phyloP scores from a whole-genome alignment of 2,113 vertebrate genomes.

The Rhinolophus sinicus region DNA sequence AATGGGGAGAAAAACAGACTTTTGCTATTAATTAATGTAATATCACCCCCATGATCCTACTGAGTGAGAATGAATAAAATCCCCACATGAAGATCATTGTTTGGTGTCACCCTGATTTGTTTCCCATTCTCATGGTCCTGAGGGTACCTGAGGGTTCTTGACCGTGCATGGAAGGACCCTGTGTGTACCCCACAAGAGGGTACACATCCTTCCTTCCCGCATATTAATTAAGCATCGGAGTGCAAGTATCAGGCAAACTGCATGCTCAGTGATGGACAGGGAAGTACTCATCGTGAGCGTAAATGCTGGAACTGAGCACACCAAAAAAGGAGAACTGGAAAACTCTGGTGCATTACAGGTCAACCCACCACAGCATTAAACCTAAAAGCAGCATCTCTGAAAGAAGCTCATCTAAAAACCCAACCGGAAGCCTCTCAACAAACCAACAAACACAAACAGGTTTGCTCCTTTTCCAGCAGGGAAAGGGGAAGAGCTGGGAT shows the following conservation, averaged over 20 bases:
- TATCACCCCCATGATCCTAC: not conserved
- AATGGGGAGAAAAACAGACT: not conserved
- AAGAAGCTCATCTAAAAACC: not conserved
- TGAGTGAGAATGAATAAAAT: not conserved
- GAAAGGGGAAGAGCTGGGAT: not conserved
- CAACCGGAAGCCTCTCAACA: not conserved
- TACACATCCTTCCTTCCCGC: not conserved
- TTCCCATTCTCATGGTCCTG: not conserved
- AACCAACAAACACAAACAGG: not conserved
- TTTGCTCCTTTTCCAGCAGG: not conserved
- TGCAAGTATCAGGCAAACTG: not conserved
- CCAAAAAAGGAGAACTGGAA: not conserved
- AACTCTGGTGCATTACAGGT: not conserved
- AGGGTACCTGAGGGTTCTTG: not conserved
- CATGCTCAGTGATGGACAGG: not conserved
- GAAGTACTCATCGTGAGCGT: not conserved
- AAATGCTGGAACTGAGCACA: not conserved
- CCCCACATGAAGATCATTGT: not conserved
- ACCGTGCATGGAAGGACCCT: not conserved
- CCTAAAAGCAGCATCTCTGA: not conserved
- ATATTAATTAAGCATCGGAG: not conserved
- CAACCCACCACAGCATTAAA: not conserved
- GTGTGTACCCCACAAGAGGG: accelerated
- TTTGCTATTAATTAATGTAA: not conserved
- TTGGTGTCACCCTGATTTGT: not conserved